These are phyloP conservation scores for Agrochola lota DNA, from an alignment of 2,888 invertebrate genomes.

Conservation along the genomic window DNA sequence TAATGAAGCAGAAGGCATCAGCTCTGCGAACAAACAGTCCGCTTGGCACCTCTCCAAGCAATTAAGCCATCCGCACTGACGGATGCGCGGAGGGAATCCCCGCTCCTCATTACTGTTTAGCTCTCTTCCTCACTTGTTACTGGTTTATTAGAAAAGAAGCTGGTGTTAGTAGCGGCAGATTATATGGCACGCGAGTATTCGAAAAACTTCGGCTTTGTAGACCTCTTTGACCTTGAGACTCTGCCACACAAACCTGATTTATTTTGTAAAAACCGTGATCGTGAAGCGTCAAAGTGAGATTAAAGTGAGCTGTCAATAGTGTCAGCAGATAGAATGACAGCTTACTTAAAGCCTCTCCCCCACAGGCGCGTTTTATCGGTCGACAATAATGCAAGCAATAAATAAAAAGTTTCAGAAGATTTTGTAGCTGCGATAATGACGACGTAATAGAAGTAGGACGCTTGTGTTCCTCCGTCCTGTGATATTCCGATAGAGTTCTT, in stretches of 20 bases:
- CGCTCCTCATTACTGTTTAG: constrained; percentile 62
- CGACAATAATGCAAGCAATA: too few species aligned
- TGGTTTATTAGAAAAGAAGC: constrained; percentile 55
- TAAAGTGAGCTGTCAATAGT: neutral
- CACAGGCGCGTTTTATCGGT: too few species aligned
- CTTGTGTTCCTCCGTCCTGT: too few species aligned
- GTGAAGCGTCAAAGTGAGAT: too few species aligned
- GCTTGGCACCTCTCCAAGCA: constrained; percentile 75
- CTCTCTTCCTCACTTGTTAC: constrained; percentile 36
- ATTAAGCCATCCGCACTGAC: constrained; percentile 72
- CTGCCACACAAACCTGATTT: too few species aligned
- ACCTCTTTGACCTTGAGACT: too few species aligned
- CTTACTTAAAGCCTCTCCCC: too few species aligned
- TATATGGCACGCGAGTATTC: neutral
- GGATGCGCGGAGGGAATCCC: constrained; percentile 63
- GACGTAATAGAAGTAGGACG: too few species aligned
- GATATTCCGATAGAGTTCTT: too few species aligned
- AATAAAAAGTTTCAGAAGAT: too few species aligned
- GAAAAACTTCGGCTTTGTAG: neutral
- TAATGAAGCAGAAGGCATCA: constrained; percentile 68
- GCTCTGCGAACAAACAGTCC: constrained; percentile 69
- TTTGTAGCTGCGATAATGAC: too few species aligned
- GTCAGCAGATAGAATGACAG: neutral
- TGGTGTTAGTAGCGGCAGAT: constrained; percentile 12
- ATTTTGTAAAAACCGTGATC: neutral